Evolutionary conservation across 2,113 vertebrate genomes (phyloP).

Genomic region (Marmota flaviventris): DNA sequence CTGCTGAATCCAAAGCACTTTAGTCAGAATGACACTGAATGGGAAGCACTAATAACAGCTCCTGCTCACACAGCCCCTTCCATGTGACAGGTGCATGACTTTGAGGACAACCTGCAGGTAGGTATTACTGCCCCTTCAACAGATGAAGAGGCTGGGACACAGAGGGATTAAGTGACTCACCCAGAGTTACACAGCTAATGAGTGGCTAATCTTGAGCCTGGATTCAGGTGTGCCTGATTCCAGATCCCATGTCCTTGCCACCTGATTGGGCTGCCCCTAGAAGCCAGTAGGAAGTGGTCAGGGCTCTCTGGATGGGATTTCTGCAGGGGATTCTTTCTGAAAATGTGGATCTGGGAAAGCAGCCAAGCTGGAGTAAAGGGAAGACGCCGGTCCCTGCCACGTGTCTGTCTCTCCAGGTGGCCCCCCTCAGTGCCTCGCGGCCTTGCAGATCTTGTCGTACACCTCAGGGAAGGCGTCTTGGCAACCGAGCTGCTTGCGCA

Average conservation of each 20-base stretch:
- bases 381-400: neutral
- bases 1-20: neutral
- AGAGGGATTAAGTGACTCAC: neutral
- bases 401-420: neutral
- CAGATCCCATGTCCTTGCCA: neutral
- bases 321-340: slow-evolving; percentile 61
- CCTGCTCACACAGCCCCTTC: neutral
- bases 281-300: neutral
- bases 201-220: neutral
- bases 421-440: slow-evolving; percentile 94
- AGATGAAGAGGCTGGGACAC: neutral
- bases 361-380: slow-evolving; percentile 39
- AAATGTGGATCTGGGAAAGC: slow-evolving; percentile 57
- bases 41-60: neutral
- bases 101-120: neutral
- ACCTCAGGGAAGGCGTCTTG: slow-evolving; percentile 97
- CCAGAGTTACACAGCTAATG: neutral
- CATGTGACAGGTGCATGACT: neutral
- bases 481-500: slow-evolving; percentile 94
- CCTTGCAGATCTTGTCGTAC: slow-evolving; percentile 99
- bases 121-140: neutral
- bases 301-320: neutral
- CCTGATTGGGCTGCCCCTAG: neutral
- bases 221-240: slow-evolving; percentile 30
- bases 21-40: neutral